These are phyloP conservation scores for Atrichornis clamosus DNA, from an alignment of 2,113 vertebrate species.

Conservation along the genomic window DNA sequence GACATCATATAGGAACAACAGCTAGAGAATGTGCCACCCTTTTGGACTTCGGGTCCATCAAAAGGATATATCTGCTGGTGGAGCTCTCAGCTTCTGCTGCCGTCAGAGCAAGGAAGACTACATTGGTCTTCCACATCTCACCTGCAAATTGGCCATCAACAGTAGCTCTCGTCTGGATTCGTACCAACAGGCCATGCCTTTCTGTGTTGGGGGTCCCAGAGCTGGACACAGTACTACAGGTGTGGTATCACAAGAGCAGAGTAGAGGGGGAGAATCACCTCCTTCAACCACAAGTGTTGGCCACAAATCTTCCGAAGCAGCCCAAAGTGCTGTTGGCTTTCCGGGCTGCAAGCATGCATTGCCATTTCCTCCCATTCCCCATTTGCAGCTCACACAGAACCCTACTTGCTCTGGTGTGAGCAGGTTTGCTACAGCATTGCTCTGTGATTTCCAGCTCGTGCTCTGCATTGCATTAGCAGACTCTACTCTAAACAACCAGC, in stretches of 20 bases:
- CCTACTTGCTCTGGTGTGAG: background rate
- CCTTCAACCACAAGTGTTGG: background rate
- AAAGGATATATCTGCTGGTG: background rate
- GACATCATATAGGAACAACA: background rate
- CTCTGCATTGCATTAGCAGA: background rate
- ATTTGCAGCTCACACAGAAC: background rate
- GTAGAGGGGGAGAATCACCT: background rate
- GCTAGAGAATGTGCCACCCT: background rate
- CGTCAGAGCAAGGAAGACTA: background rate
- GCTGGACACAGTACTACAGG: background rate
- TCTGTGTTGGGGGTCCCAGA: too few relatives aligned
- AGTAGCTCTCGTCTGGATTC: too few relatives aligned
- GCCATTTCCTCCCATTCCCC: background rate
- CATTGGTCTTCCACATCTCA: background rate
- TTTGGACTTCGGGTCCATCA: background rate
- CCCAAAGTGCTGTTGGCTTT: background rate
- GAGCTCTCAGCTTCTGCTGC: background rate
- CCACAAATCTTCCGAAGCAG: background rate
- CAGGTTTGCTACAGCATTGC: background rate
- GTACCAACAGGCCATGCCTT: background rate
- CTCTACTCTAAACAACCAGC: background rate
- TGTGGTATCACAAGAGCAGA: background rate
- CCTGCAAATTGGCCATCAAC: background rate
- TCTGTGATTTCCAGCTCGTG: background rate
- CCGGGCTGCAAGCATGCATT: background rate